Evolutionary conservation across 2,797 vertebrate species (phyloP), one percentile per base, ranked within the genome.

Genomic region (Otus scops): DNA sequence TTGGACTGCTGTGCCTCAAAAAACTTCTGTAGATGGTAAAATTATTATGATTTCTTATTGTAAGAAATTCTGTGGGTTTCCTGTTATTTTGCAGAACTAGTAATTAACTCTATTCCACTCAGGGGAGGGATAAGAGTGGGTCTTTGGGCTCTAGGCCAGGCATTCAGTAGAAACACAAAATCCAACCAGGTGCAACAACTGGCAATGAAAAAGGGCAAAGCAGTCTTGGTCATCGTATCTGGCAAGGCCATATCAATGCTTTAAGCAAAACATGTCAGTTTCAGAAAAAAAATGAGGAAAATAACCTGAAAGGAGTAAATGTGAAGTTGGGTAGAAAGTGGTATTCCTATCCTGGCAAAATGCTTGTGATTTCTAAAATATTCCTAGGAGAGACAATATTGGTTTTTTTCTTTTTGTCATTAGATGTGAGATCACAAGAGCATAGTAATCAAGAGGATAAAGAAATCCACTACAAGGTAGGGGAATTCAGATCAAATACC

Each of bases 31-130:
- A 74, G 61, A 73, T 78, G 74, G 76, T 87, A 92, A 92, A 96
- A 95, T 92, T 94, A 73, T 75, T 75, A 68, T 65, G 86, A 57
- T 92, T 96, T 94, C 91, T 95, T 75, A 92, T 93, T 96, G 90
- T 92, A 89, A 92, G 79, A 97, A 95, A 85, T 90, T 91, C 61
- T 77, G 83, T 77, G 78, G 59, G 18, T 94, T 97, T 97, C 88
- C 94, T 95, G 87, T 93, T 97, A 79, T 93, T 97, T 77, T 92
- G 87, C 57, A 92, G 51, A 73, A 57, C 68, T 57, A 80, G 54
- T 83, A 95, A 96, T 95, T 95, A 92, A 85, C 57, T 94, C 53
- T 91, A 5, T 92, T 92, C 77, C 75, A 60, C 85, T 92, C 85
- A 85, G 43, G 41, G 74, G 84, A 95, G 30, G 79, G 59, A 90